phyloP scores from a whole-genome alignment of 2,113 vertebrate genomes.

The Paedocypris sp. region DNA sequence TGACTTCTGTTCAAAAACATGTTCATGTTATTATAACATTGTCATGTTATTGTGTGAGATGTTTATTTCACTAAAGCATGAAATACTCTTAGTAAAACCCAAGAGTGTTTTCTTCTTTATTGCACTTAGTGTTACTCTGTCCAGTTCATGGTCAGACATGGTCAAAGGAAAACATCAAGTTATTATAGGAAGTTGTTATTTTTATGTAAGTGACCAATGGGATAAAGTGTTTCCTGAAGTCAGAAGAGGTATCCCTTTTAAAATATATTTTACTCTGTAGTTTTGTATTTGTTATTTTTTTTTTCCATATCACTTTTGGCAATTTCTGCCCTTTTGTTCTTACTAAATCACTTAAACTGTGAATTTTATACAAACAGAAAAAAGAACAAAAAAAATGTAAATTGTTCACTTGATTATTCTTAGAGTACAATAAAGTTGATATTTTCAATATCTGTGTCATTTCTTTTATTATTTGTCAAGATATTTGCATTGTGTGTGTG shows the following conservation, averaged over 20 bases:
- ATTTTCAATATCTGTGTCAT: constrained; percentile 36
- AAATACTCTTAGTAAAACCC: background rate
- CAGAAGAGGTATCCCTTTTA: constrained; percentile 4
- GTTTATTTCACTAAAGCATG: background rate
- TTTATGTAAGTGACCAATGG: constrained; percentile 4
- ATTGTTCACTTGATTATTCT: constrained; percentile 40
- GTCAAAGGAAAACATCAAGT: background rate
- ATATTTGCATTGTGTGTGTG: too few relatives aligned
- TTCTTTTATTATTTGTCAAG: background rate
- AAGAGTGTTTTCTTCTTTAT: background rate
- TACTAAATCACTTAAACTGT: constrained; percentile 49
- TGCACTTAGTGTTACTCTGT: background rate
- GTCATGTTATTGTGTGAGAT: background rate
- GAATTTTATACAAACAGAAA: constrained; percentile 52
- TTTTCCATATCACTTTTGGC: constrained; percentile 26
- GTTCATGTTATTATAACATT: too few relatives aligned
- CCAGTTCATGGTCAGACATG: background rate
- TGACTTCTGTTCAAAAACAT: too few relatives aligned
- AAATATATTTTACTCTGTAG: constrained; percentile 8
- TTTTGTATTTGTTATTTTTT: constrained; percentile 14
- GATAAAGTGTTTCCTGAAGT: constrained; percentile 2
- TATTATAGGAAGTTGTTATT: background rate
- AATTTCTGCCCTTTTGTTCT: constrained; percentile 45
- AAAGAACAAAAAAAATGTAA: constrained; percentile 8
- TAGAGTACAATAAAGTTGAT: constrained; percentile 51